Percentiles rank a stretch among this genome's conserved stretches.
Conservation (phyloP, 2,888 invertebrate species). For the Protodeltote pygarga region DNA sequence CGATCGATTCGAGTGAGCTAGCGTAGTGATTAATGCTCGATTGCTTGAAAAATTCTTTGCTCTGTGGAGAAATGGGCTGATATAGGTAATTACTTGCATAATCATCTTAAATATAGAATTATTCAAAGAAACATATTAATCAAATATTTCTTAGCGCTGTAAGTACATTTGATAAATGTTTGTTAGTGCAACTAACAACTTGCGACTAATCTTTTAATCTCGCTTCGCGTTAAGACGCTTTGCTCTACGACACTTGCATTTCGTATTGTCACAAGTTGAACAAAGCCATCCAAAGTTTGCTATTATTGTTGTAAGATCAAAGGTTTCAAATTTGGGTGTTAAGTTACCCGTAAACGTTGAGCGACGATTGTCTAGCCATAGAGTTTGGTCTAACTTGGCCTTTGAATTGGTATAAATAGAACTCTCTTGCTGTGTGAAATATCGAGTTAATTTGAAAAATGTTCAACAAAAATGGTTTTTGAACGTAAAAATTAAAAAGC, state of each 20-base stretch:
- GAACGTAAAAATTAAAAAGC: no score
- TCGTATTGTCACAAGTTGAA: conserved; percentile 41
- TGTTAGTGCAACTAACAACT: conserved; percentile 44
- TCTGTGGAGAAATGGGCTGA: no score
- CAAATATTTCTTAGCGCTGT: conserved; percentile 13
- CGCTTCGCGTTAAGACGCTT: conserved; percentile 25
- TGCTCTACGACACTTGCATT: conserved; percentile 43
- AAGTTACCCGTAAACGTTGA: conserved; percentile 28
- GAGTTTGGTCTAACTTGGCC: not conserved
- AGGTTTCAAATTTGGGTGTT: conserved; percentile 38
- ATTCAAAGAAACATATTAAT: conserved; percentile 17
- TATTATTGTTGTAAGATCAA: conserved; percentile 43
- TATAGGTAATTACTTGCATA: no score
- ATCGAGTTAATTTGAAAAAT: not conserved
- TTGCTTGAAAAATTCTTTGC: no score
- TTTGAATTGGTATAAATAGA: conserved; percentile 4
- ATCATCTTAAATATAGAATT: conserved; percentile 1
- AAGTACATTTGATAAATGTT: conserved; percentile 37
- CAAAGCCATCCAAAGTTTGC: conserved; percentile 40
- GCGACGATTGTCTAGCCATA: conserved; percentile 14
- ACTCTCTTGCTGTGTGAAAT: not conserved
- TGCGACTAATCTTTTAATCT: conserved; percentile 45
- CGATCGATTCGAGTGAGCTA: no score
- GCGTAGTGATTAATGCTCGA: no score
- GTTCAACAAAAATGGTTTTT: no score